Conservation (phyloP, 2,888 invertebrate species). For the Allacma fusca region DNA sequence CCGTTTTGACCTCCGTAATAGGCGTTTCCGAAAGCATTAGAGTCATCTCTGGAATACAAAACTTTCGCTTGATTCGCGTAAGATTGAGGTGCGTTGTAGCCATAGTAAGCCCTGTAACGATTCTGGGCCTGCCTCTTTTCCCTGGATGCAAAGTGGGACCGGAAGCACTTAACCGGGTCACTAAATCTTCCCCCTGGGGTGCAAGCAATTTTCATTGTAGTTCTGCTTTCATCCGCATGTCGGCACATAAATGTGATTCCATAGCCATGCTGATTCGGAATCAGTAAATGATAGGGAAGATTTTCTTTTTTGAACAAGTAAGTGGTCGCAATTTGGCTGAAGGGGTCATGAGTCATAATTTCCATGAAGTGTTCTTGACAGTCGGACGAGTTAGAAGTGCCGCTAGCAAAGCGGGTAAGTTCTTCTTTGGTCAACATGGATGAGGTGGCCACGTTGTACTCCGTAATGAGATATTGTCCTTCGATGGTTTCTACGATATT, state of each 20-base stretch:
- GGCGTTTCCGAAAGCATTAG: background rate
- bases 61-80: background rate
- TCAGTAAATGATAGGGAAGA: constrained; percentile 53
- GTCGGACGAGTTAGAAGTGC: constrained; percentile 43
- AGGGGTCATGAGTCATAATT: constrained; percentile 56
- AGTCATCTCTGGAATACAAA: background rate
- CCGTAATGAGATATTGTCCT: constrained; percentile 45
- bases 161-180: constrained; percentile 56
- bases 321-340: constrained; percentile 55
- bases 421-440: constrained; percentile 53
- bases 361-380: constrained; percentile 54
- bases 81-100: background rate
- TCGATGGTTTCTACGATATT: constrained; percentile 46
- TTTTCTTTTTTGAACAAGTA: constrained; percentile 47
- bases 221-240: constrained; percentile 37
- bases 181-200: constrained; percentile 51
- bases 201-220: constrained; percentile 56
- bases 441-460: constrained; percentile 58
- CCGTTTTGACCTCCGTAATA: constrained; percentile 15
- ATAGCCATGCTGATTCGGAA: constrained; percentile 60
- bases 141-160: constrained; percentile 50
- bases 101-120: constrained; percentile 28
- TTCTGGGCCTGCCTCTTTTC: constrained; percentile 45
- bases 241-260: constrained; percentile 57
- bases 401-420: constrained; percentile 44